These are phyloP conservation scores for Porites lutea DNA, from an alignment of 64 coral and sea anemone genomes.

Conservation along the genomic window DNA sequence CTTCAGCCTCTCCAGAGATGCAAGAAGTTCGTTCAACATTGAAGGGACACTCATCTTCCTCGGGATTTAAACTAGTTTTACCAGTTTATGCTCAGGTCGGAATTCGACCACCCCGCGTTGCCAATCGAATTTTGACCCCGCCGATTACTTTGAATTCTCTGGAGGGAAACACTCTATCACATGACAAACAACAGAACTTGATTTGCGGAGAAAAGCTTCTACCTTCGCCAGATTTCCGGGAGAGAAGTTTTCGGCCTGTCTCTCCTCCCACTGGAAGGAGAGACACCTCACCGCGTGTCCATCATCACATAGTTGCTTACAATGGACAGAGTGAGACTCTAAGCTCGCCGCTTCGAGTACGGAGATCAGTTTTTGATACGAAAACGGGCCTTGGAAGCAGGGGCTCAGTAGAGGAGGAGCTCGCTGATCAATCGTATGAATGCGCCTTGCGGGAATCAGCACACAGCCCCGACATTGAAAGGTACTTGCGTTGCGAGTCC, in stretches of 20 bases:
- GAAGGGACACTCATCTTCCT: background rate
- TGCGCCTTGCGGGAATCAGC: slow-evolving; percentile 70
- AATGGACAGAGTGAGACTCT: background rate
- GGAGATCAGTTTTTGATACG: background rate
- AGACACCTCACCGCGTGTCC: background rate
- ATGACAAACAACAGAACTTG: background rate
- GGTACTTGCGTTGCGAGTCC: slow-evolving; percentile 58
- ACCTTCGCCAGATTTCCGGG: slow-evolving; percentile 18
- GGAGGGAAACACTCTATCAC: background rate
- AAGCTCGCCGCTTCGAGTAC: background rate
- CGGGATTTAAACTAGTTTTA: slow-evolving; percentile 14
- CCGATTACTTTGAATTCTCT: background rate
- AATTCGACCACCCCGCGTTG: background rate
- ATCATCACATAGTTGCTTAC: background rate
- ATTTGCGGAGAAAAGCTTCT: background rate
- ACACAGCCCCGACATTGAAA: slow-evolving; percentile 65
- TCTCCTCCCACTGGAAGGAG: background rate
- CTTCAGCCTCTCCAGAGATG: background rate
- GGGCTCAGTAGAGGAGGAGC: slow-evolving; percentile 50
- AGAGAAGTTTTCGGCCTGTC: slow-evolving; percentile 24
- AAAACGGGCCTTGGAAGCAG: background rate
- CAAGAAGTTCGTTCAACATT: background rate
- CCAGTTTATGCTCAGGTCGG: background rate
- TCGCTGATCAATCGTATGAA: slow-evolving; percentile 53
- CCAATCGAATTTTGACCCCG: background rate